Base-by-base conservation (phyloP, 1,140 invertebrate genomes). In the Hermetia illucens region DNA sequence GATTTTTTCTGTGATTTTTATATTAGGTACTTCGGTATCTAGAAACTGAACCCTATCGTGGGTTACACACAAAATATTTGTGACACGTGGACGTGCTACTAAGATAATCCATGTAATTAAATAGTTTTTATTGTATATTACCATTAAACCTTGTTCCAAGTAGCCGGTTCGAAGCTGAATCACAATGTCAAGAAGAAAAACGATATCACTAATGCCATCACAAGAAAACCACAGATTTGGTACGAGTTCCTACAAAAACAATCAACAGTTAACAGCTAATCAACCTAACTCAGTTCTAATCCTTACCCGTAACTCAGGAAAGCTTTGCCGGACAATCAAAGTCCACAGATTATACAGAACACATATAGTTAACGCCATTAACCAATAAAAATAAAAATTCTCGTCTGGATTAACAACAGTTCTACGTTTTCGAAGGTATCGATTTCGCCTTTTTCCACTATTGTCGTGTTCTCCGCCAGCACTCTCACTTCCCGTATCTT, bases 301-400 rank as follows among this genome's bases (percentile, higher is more conserved):
- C 32, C 51, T 61, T 50, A 74, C 71, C 66, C 88, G 84, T 34
- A 94, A 70, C 55, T 94, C 90, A 17, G 87, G 83, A 59, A 96
- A 84, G 51, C 88, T 92, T 63, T 95, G 86, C 15, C 92, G 70
- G 17, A 93, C 90, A 47, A 96, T 95, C 20, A 91, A 69, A 8
- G 90, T 89, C 92, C 92, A 96, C 18, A 92, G 66, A 64, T 96
- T 95, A 65, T 96, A 95, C 18, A 95, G 71, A 43, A 95, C 84
- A 55, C 87, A 89, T 34, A 78, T 54, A 13, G 89, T 91, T 41
- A 94, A 67, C 17, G 92, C 53, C 68, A 88, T 80, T 41, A 95
- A 69, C 92, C 91, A 96, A 55, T 89, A 87, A 64, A 92, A 94
- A 67, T 91, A 91, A 58, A 91, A 87, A 56, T 89, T 92, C 45